Evolutionary conservation across 2,113 vertebrate genomes (phyloP).

Genomic region (Copsychus sechellarum): DNA sequence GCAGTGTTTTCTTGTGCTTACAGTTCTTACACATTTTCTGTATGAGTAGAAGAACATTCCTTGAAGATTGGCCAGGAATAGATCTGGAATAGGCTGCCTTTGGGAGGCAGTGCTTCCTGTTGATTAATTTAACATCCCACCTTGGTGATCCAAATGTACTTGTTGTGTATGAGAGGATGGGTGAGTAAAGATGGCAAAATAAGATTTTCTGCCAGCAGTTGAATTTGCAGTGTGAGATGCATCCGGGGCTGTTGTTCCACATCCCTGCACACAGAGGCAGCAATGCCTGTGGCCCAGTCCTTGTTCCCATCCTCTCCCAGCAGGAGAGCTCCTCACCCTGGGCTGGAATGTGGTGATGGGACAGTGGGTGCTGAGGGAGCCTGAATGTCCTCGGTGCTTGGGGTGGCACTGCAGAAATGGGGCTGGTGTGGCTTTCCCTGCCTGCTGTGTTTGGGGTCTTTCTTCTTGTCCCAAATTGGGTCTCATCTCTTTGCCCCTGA

Average conservation of each 20-base stretch:
- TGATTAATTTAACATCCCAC: conserved; percentile 24
- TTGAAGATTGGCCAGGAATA: conserved; percentile 1
- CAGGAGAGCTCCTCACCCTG: not conserved
- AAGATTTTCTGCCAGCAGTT: not conserved
- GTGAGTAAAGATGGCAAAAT: conserved; percentile 14
- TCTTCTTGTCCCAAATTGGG: not conserved
- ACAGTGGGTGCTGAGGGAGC: not conserved
- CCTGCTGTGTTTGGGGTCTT: not conserved
- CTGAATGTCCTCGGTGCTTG: not conserved
- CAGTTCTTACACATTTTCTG: not conserved
- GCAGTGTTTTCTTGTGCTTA: not conserved
- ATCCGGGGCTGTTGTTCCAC: fast-evolving
- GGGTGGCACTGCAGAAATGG: not conserved
- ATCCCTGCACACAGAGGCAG: not conserved
- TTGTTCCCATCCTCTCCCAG: not conserved
- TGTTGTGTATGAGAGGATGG: not conserved
- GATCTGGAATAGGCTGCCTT: not conserved
- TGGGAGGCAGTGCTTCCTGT: conserved; percentile 5
- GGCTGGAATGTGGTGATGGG: not conserved
- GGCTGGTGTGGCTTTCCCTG: not conserved
- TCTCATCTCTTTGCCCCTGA: not conserved
- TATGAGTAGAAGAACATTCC: not conserved
- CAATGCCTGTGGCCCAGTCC: not conserved
- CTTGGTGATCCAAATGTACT: not conserved
- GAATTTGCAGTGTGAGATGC: not conserved